Conservation (phyloP, 2,797 vertebrate species). For the Scomberomorus guttatus region DNA sequence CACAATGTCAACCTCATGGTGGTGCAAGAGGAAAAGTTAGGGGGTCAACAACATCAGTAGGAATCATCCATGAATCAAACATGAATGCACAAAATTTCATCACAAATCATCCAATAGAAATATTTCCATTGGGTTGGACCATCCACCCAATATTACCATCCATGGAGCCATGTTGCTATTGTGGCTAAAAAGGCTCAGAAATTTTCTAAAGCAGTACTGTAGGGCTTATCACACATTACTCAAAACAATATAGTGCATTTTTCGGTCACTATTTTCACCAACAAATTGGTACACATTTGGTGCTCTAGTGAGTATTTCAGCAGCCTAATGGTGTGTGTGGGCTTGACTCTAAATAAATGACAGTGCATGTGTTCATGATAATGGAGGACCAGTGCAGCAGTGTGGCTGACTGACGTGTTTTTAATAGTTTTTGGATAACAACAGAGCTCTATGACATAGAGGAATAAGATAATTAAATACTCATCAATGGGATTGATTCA, state of each 20-base stretch:
- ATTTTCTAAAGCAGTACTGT: not conserved
- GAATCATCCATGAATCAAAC: too few relatives aligned
- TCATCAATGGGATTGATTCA: not conserved
- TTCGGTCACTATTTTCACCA: not conserved
- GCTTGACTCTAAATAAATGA: not conserved
- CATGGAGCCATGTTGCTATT: not conserved
- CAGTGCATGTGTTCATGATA: slow-evolving; percentile 4
- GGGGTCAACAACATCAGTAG: too few relatives aligned
- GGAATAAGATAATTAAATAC: too few relatives aligned
- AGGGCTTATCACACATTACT: not conserved
- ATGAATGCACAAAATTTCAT: not conserved
- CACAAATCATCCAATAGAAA: too few relatives aligned
- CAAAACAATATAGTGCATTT: not conserved
- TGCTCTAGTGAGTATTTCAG: not conserved
- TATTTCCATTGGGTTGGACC: not conserved
- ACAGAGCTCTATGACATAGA: not conserved
- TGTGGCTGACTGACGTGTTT: not conserved
- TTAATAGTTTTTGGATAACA: not conserved
- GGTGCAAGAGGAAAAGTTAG: too few relatives aligned
- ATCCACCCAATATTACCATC: not conserved
- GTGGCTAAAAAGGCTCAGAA: not conserved
- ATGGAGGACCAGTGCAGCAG: not conserved
- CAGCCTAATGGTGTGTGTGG: not conserved
- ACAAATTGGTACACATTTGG: not conserved
- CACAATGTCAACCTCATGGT: too few relatives aligned